Percentiles rank a stretch among this genome's conserved stretches.
Evolutionary conservation across 2,797 vertebrate species (phyloP).

Genomic region (Glyptemys insculpta): DNA sequence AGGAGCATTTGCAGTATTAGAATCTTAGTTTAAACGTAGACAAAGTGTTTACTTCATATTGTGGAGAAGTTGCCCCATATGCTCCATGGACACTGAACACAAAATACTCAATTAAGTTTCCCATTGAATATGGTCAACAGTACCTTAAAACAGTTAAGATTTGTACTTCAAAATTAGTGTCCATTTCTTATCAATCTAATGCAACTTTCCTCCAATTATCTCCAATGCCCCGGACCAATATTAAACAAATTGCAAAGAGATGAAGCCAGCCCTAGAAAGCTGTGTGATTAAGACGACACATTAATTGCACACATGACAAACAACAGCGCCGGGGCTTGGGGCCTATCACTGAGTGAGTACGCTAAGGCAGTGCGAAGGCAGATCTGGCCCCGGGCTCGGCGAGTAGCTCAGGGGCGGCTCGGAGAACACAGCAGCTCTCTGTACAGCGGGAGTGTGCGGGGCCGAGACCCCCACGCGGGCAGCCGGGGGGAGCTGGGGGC

Average conservation of each 20-base stretch:
- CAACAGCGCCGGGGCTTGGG: neutral
- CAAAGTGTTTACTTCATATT: neutral
- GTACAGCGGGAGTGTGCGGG: neutral
- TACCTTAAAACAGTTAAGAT: neutral
- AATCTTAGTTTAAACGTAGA: neutral
- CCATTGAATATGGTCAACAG: neutral
- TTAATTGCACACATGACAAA: neutral
- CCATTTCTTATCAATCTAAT: neutral
- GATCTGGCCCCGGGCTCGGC: no score
- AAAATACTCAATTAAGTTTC: neutral
- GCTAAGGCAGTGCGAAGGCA: no score
- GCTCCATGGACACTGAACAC: neutral
- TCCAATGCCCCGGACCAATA: neutral
- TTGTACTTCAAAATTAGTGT: neutral
- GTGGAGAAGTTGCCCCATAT: neutral
- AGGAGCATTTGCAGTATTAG: neutral
- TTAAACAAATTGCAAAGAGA: neutral
- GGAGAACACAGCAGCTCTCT: no score
- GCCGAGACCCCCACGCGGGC: neutral
- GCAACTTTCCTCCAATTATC: neutral
- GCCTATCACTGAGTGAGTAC: neutral
- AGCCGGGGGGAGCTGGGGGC: no score
- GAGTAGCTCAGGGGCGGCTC: no score
- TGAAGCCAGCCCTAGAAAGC: neutral
- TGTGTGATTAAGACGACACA: neutral